Percentiles rank a stretch among this genome's conserved stretches.
Evolutionary conservation across 2,888 invertebrate genomes (phyloP).

Genomic region (Mechanitis mazaeus): DNA sequence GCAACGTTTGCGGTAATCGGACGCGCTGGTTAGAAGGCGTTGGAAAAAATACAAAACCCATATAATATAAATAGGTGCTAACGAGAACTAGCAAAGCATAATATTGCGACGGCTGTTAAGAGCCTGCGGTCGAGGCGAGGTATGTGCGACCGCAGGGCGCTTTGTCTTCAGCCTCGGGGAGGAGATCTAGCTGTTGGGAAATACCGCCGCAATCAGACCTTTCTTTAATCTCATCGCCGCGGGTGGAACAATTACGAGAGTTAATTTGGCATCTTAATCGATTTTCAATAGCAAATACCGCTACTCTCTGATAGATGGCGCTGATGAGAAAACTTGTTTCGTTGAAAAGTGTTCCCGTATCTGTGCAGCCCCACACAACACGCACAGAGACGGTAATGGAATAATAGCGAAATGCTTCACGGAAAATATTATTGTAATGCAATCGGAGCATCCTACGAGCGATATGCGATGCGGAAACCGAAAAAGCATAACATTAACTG

Average conservation of each 20-base stretch:
- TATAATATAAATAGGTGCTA: slow-evolving; percentile 53
- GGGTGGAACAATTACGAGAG: slow-evolving; percentile 34
- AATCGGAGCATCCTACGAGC: slow-evolving; percentile 33
- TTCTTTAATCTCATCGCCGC: slow-evolving; percentile 50
- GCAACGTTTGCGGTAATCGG: slow-evolving; percentile 29
- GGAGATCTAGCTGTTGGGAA: slow-evolving; percentile 34
- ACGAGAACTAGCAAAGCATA: slow-evolving; percentile 47
- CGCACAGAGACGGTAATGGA: no score
- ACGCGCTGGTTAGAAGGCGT: slow-evolving; percentile 23
- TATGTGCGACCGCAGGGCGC: slow-evolving; percentile 38
- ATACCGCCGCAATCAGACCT: slow-evolving; percentile 27
- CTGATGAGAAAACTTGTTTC: slow-evolving; percentile 29
- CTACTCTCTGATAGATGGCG: slow-evolving; percentile 67
- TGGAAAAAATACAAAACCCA: slow-evolving; percentile 28
- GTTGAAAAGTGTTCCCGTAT: slow-evolving; percentile 1
- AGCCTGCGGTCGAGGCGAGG: slow-evolving; percentile 36
- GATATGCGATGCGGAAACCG: slow-evolving; percentile 35
- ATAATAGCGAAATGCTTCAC: not conserved
- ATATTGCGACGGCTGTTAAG: slow-evolving; percentile 34
- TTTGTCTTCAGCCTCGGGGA: slow-evolving; percentile 36
- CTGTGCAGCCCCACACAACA: not conserved
- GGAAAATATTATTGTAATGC: slow-evolving; percentile 2
- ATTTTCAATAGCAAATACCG: slow-evolving; percentile 44
- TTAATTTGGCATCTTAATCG: slow-evolving; percentile 42
- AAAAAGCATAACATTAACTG: slow-evolving; percentile 52